Conservation (phyloP, 2,888 invertebrate genomes). For the Drosophila anomelani region DNA sequence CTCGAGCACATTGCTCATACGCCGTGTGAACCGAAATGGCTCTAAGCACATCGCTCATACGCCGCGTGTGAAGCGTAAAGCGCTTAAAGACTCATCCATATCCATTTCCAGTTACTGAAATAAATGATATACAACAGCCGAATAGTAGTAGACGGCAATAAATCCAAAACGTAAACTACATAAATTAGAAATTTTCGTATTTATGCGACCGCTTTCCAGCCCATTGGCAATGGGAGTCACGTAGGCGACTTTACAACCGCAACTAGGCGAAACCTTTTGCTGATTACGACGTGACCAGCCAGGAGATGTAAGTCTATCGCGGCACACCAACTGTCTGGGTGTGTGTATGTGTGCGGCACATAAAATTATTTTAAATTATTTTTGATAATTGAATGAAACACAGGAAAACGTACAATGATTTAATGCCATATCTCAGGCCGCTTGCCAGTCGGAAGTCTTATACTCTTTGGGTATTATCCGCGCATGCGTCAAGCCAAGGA, state of each 20-base stretch:
- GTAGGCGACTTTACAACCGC: conserved; percentile 70
- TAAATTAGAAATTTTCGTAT: conserved; percentile 72
- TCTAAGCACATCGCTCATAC: conserved; percentile 49
- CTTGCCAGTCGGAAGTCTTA: conserved; percentile 15
- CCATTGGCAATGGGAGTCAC: conserved; percentile 64
- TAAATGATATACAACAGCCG: conserved; percentile 43
- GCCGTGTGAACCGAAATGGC: conserved; percentile 15
- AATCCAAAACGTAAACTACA: conserved; percentile 77
- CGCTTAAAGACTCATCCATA: conserved; percentile 55
- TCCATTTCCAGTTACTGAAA: conserved; percentile 27
- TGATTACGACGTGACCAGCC: conserved; percentile 74
- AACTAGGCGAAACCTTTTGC: conserved; percentile 78
- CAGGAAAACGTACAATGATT: conserved; percentile 60
- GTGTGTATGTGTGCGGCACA: conserved; percentile 29
- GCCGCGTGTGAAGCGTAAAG: conserved; percentile 30
- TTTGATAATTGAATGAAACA: conserved; percentile 75
- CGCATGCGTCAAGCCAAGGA: conserved; percentile 58
- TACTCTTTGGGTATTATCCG: conserved; percentile 66
- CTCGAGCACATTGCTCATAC: conserved; percentile 55
- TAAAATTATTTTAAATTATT: conserved; percentile 77
- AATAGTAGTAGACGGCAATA: conserved; percentile 54
- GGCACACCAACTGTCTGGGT: conserved; percentile 6
- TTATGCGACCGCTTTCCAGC: conserved; percentile 53
- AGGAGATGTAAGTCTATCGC: conserved; percentile 25
- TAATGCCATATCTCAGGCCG: conserved; percentile 53